Evolutionary conservation across 2,888 invertebrate species (phyloP), one percentile per base, ranked within the genome.

Genomic region (Mayetiola destructor): DNA sequence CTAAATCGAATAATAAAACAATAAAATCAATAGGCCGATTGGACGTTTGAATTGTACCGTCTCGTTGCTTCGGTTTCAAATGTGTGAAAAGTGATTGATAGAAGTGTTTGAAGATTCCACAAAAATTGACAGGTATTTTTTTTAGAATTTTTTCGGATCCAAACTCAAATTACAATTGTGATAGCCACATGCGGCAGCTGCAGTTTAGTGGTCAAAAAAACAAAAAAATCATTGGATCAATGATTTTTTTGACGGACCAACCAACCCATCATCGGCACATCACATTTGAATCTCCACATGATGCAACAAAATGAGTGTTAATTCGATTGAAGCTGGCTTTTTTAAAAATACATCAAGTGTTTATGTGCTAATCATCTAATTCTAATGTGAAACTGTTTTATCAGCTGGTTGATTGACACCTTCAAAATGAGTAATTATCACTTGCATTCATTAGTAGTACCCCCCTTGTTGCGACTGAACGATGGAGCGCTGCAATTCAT

Each of bases 121-220:
- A 48, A 37, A 27, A 48, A 3, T 23, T 10, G 48, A 18, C 6
- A 16, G 16, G n/a, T n/a, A n/a, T n/a, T n/a, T n/a, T n/a, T n/a
- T n/a, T n/a, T n/a, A n/a, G n/a, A n/a, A n/a, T n/a, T n/a, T n/a
- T n/a, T n/a, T n/a, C n/a, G n/a, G n/a, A n/a, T n/a, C n/a, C n/a
- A n/a, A n/a, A n/a, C 48, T 27, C 48, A 27, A 48, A 27, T 27
- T 27, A 48, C 48, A 16, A 27, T 48, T 48, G 27, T 23, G 1
- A 16, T n/a, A 48, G 27, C 48, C 48, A 48, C 48, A 48, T 48
- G 48, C 48, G 48, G 48, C 48, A 48, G 48, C 48, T 48, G 48
- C 48, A 48, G n/a, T 48, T 48, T 48, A 48, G n/a, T 48, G 48
- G 27, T 27, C 48, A 27, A 48, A 27, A 5, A 20, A 39, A 18